Evolutionary conservation across 2,888 invertebrate species (phyloP), one percentile per base, ranked within the genome.

Genomic region (Tridacna gigas): DNA sequence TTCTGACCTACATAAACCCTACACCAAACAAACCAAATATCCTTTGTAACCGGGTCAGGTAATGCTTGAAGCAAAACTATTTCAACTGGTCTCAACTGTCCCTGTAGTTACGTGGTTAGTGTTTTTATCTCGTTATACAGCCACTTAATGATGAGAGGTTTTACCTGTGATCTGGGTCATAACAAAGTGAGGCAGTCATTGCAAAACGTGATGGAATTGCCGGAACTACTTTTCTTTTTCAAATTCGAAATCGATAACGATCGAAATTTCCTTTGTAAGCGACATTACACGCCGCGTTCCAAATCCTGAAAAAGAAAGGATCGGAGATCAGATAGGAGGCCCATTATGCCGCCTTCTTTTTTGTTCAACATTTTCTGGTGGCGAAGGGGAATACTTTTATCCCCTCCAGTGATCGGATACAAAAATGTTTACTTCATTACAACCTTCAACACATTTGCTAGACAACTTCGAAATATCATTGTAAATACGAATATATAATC

Each of bases 1-100:
- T 20, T 69, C n/a, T 47, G 47, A n/a, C 47, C 45, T 12, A 69
- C 69, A 69, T 69, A 45, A 45, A 69, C 69, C 45, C 69, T 28
- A 18, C 25, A 69, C 22, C 69, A 69, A 69, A 69, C 69, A 65
- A 65, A 65, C 15, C 25, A 3, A 26, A 65, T 26, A 65, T 65
- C 28, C 65, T 28, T 28, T 65, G 25, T 25, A 65, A 65, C 65
- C 65, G 26, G 65, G 65, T 65, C 65, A 65, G 9, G 28, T 61
- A 25, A 65, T 5, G 15, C 26, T 28, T 65, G 20, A 65, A 0
- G 28, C 26, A 5, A 65, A 20, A 26, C 25, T 25, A 22, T 26
- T 18, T 15, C 15, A 26, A 26, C 65, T 12, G 20, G 15, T 3
- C 12, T 28, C 1, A 11, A 65, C 28, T 26, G 2, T 28, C 15